Conservation (phyloP, 2,113 vertebrate genomes). For the Callopanchax toddi region DNA sequence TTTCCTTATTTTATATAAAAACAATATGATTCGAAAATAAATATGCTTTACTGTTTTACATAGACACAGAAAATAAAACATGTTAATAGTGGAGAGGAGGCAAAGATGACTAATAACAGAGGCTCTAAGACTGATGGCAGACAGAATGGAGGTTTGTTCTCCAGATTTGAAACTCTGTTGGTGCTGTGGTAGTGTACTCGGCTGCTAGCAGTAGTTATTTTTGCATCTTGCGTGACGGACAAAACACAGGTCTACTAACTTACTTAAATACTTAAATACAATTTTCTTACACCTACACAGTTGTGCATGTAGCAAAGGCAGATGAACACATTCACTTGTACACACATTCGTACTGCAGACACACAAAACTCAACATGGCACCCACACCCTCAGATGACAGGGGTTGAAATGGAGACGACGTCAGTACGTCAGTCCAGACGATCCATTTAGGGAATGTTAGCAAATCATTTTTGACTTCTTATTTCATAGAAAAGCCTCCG, state of each 20-base stretch:
- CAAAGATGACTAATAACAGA: slow-evolving; percentile 69
- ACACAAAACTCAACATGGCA: slow-evolving; percentile 43
- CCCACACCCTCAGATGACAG: slow-evolving; percentile 36
- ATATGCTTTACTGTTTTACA: slow-evolving; percentile 83
- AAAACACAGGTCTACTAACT: slow-evolving; percentile 38
- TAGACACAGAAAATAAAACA: slow-evolving; percentile 74
- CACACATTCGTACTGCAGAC: not conserved
- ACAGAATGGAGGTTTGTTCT: slow-evolving; percentile 57
- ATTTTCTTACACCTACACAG: slow-evolving; percentile 43
- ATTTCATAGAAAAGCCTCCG: slow-evolving; percentile 54
- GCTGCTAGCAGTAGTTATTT: slow-evolving; percentile 67
- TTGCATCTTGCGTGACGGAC: slow-evolving; percentile 48
- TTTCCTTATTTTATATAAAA: slow-evolving; percentile 83
- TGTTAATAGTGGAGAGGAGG: slow-evolving; percentile 80
- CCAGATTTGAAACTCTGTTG: slow-evolving; percentile 35
- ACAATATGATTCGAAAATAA: slow-evolving; percentile 85
- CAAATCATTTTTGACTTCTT: slow-evolving; percentile 50
- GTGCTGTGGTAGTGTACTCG: slow-evolving; percentile 34
- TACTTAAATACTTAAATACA: slow-evolving; percentile 65
- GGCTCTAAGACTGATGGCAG: slow-evolving; percentile 66
- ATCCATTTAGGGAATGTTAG: slow-evolving; percentile 78
- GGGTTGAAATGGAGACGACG: slow-evolving; percentile 47
- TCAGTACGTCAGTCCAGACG: slow-evolving; percentile 58
- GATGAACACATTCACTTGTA: slow-evolving; percentile 33
- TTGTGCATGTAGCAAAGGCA: slow-evolving; percentile 31